Evolutionary conservation across 1,140 invertebrate genomes (phyloP), one percentile per base, ranked within the genome.

Genomic region (Diabrotica virgifera): DNA sequence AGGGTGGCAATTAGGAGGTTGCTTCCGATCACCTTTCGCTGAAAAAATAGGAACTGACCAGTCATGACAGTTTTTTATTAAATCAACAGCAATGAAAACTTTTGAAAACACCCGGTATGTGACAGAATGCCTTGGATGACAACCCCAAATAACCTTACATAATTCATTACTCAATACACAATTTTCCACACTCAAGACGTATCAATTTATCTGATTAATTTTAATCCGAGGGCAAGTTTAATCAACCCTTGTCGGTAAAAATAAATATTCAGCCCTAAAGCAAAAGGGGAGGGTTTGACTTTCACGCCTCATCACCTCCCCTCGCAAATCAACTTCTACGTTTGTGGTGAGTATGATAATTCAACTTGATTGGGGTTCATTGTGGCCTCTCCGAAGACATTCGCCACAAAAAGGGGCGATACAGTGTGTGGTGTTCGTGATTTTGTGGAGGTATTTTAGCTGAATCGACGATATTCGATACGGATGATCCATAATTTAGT

Each of bases 291-390:
- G 55, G 55, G 11, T 36, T 36, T 36, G 24, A 57, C 55, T 57
- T 57, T 57, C 36, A 57, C 55, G 55, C 55, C 55, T 57, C 55
- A 36, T 57, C 55, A 57, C 55, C 55, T 36, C 55, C 55, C 55
- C 55, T 57, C 55, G 36, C 55, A 57, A 57, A 57, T 57, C 55
- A 57, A 37, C 55, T 13, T 57, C 55, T 57, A 57, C 55, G 55
- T 57, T 57, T 57, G 55, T 57, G 55, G 55, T 57, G 55, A 57
- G 36, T 57, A 57, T 37, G 36, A 57, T 57, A 57, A 57, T 57
- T 36, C 36, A 57, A 36, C 24, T 6, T 57, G 55, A 57, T 57
- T 57, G 55, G n/a, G 35, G 55, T 57, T 40, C 55, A 57, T 40
- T 57, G 55, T 36, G n/a, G n/a, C 9, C 24, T 57, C 55, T 57